phyloP scores from a whole-genome alignment of 2,888 invertebrate species.

The Perithous albicinctus region DNA sequence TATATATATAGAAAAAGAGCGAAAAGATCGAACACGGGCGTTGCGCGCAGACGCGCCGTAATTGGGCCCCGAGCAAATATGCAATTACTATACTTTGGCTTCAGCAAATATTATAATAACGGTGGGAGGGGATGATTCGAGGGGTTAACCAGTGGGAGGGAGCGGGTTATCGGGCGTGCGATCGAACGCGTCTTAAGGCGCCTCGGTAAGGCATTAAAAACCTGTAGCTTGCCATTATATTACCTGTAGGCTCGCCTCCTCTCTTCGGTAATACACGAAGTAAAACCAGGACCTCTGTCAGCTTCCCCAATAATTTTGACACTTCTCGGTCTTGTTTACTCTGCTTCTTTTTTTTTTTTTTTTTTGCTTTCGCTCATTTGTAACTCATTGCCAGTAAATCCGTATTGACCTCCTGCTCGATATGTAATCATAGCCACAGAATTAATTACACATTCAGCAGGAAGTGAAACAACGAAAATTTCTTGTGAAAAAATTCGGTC shows the following conservation, averaged over 20 bases:
- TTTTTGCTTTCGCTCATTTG: constrained; percentile 27
- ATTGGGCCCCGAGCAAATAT: constrained; percentile 81
- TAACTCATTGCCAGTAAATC: background rate
- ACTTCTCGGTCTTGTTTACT: constrained; percentile 34
- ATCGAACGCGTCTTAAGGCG: constrained; percentile 73
- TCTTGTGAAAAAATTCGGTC: background rate
- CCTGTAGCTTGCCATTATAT: constrained; percentile 25
- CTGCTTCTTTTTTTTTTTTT: background rate
- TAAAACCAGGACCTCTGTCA: constrained; percentile 3
- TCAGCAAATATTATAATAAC: constrained; percentile 83
- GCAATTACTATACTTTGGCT: constrained; percentile 81
- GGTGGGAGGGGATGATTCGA: constrained; percentile 64
- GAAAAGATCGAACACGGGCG: constrained; percentile 17
- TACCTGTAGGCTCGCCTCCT: background rate
- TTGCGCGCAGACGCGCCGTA: constrained; percentile 68
- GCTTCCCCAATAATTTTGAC: constrained; percentile 50
- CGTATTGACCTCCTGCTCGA: constrained; percentile 3
- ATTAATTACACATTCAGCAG: background rate
- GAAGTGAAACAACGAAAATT: background rate
- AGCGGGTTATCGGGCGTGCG: constrained; percentile 79
- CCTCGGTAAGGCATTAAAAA: constrained; percentile 75
- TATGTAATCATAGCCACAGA: constrained; percentile 23
- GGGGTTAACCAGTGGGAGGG: constrained; percentile 74
- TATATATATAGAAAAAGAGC: background rate
- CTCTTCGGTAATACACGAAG: constrained; percentile 35